Percentiles rank a stretch among this genome's conserved stretches.
Evolutionary conservation across 2,797 vertebrate species (phyloP).

Genomic region (Lepilemur ruficaudatus): DNA sequence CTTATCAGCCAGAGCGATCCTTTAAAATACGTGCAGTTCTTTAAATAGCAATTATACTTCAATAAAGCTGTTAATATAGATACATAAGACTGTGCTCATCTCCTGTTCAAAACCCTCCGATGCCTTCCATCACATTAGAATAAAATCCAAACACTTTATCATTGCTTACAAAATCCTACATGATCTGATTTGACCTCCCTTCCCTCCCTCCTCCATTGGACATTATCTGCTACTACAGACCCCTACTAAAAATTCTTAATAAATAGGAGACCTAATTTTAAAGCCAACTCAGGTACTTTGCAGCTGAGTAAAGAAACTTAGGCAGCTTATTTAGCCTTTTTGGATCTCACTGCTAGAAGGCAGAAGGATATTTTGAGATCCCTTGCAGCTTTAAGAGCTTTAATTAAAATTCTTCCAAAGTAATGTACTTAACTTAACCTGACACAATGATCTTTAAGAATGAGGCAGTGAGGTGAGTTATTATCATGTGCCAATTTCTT

Average conservation of each 20-base stretch:
- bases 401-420: slow-evolving; percentile 29
- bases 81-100: background rate
- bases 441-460: background rate
- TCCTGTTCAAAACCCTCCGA: background rate
- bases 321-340: background rate
- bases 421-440: background rate
- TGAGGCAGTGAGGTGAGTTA: background rate
- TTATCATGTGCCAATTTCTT: background rate
- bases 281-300: background rate
- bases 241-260: background rate
- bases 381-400: background rate
- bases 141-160: background rate
- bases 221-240: background rate
- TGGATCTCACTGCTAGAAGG: background rate
- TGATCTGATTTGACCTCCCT: background rate
- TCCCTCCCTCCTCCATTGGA: background rate
- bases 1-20: background rate
- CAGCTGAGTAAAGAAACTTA: background rate
- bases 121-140: background rate
- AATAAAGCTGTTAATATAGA: background rate
- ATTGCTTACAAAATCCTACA: background rate
- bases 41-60: background rate
- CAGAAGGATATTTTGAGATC: background rate
- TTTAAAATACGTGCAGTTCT: background rate
- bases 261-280: background rate